Evolutionary conservation across 2,888 invertebrate species (phyloP).

Genomic region (Nephrotoma flavescens): DNA sequence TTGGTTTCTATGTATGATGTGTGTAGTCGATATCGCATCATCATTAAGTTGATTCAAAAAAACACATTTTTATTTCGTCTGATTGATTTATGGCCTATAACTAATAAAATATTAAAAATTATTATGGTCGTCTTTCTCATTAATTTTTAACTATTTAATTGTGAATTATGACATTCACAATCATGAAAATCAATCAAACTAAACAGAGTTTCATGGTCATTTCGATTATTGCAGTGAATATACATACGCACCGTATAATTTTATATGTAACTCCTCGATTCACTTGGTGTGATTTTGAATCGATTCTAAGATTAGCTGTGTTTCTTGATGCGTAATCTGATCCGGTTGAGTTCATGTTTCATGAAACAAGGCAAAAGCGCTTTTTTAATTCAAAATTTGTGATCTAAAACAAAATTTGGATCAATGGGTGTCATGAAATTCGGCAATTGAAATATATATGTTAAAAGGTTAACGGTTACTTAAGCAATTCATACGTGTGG

Average conservation of each 20-base stretch:
- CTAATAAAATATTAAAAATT: background rate
- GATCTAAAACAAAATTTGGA: too few species aligned
- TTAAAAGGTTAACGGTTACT: too few species aligned
- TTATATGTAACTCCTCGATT: background rate
- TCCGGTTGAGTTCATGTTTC: too few species aligned
- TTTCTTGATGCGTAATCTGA: too few species aligned
- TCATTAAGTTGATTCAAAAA: background rate
- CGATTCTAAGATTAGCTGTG: background rate
- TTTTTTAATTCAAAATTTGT: too few species aligned
- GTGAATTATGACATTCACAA: background rate
- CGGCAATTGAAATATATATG: too few species aligned
- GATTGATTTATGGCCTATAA: background rate
- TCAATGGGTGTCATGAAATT: too few species aligned
- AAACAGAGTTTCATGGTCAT: background rate
- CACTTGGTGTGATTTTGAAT: background rate
- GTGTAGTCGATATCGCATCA: background rate
- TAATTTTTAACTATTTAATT: background rate
- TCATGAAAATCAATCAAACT: background rate
- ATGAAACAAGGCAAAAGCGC: too few species aligned
- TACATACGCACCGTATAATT: background rate
- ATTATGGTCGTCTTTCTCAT: background rate
- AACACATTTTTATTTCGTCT: background rate
- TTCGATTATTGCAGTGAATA: background rate
- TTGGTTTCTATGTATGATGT: background rate
- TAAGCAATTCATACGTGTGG: too few species aligned